phyloP scores from a whole-genome alignment of 2,113 vertebrate species.

The Cyprinodon variegatus region DNA sequence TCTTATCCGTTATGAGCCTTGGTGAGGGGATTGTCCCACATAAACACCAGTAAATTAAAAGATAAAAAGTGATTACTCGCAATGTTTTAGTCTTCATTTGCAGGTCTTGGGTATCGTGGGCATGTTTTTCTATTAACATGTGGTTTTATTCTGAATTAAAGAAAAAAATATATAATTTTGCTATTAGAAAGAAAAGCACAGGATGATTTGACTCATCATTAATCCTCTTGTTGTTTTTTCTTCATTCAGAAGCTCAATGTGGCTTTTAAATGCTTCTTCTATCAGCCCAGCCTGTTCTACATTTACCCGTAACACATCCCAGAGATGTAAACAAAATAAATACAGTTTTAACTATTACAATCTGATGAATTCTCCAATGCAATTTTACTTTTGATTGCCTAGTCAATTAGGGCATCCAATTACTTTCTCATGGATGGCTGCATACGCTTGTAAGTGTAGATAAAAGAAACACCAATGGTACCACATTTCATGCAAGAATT shows the following conservation, averaged over 20 bases:
- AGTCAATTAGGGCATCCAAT: background rate
- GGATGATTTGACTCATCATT: background rate
- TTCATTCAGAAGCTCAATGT: background rate
- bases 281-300: background rate
- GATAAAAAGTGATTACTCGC: background rate
- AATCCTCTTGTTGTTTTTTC: background rate
- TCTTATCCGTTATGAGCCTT: background rate
- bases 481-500: background rate
- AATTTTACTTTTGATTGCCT: constrained; percentile 2
- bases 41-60: background rate
- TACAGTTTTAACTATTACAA: background rate
- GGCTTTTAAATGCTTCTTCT: background rate
- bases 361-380: constrained; percentile 9
- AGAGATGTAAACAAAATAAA: background rate
- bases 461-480: background rate
- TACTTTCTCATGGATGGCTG: background rate
- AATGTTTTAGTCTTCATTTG: background rate
- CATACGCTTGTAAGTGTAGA: background rate
- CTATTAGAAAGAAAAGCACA: background rate
- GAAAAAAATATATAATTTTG: background rate
- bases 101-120: background rate
- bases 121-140: background rate
- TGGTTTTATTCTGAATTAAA: background rate
- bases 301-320: background rate
- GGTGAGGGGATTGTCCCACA: background rate